Conservation (phyloP, 1,140 invertebrate genomes). For the Oryzaephilus surinamensis region DNA sequence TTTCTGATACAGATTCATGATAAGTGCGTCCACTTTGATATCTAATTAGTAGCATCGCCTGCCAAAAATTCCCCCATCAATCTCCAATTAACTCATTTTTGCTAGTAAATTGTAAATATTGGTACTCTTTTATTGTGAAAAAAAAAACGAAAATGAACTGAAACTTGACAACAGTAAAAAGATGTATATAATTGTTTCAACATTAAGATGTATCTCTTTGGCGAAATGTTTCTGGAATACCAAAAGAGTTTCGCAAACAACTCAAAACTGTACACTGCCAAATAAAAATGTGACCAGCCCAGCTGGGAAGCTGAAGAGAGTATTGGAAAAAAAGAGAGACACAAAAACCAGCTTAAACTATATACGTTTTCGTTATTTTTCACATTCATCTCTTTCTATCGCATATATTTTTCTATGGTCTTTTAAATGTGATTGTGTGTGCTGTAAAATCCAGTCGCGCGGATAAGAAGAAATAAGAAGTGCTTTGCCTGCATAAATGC, state of each 20-base stretch:
- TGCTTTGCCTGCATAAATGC: constrained; percentile 30
- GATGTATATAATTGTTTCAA: not conserved
- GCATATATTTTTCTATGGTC: not conserved
- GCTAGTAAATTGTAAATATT: too few species aligned
- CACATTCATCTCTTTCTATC: not conserved
- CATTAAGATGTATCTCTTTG: not conserved
- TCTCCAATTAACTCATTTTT: too few species aligned
- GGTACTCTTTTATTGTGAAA: not conserved
- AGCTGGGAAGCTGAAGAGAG: not conserved
- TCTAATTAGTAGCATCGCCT: constrained; percentile 22
- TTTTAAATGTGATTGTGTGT: not conserved
- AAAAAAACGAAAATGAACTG: not conserved
- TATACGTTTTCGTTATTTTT: too few species aligned
- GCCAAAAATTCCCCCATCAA: too few species aligned
- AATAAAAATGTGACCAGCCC: not conserved
- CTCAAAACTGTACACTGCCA: not conserved
- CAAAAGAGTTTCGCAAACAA: too few species aligned
- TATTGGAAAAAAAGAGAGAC: not conserved
- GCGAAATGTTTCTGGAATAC: too few species aligned
- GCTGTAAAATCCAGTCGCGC: constrained; percentile 22
- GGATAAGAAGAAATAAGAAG: constrained; percentile 27
- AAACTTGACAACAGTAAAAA: not conserved
- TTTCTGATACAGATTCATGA: constrained; percentile 22
- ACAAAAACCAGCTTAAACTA: too few species aligned
- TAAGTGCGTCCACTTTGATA: constrained; percentile 25